Evolutionary conservation across 2,113 vertebrate species (phyloP).

Genomic region (Atherinomorus stipes): DNA sequence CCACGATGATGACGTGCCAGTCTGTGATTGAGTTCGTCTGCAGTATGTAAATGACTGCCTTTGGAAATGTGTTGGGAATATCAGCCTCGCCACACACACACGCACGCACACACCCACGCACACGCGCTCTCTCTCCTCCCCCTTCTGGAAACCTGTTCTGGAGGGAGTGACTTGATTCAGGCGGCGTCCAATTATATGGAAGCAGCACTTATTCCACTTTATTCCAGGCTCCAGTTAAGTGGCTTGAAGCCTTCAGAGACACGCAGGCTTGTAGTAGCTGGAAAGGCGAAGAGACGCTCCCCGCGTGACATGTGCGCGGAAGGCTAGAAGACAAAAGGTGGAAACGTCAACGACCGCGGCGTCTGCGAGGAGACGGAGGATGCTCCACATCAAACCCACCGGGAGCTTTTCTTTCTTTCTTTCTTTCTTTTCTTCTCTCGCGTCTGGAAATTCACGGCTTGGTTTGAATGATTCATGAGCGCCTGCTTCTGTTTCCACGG

Average conservation of each 20-base stretch:
- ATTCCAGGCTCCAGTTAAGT: slow-evolving; percentile 75
- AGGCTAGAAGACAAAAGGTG: slow-evolving; percentile 67
- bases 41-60: slow-evolving; percentile 27
- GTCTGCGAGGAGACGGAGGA: slow-evolving; percentile 61
- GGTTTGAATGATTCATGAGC: slow-evolving; percentile 76
- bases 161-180: slow-evolving; percentile 80
- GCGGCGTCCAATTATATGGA: slow-evolving; percentile 79
- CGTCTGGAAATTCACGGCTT: slow-evolving; percentile 72
- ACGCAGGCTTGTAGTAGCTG: slow-evolving; percentile 41
- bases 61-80: slow-evolving; percentile 31
- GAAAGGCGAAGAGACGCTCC: slow-evolving; percentile 48
- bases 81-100: slow-evolving; percentile 6
- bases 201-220: slow-evolving; percentile 78
- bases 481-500: slow-evolving; percentile 61
- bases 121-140: slow-evolving; percentile 44
- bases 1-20: not conserved
- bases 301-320: slow-evolving; percentile 62
- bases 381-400: slow-evolving; percentile 68
- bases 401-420: slow-evolving; percentile 52
- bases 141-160: slow-evolving; percentile 71
- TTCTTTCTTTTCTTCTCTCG: slow-evolving; percentile 27
- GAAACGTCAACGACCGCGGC: slow-evolving; percentile 39
- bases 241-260: slow-evolving; percentile 70
- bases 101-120: slow-evolving; percentile 17
- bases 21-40: slow-evolving; percentile 10